phyloP scores from a whole-genome alignment of 2,797 vertebrate genomes.

The Myotis pilosus region DNA sequence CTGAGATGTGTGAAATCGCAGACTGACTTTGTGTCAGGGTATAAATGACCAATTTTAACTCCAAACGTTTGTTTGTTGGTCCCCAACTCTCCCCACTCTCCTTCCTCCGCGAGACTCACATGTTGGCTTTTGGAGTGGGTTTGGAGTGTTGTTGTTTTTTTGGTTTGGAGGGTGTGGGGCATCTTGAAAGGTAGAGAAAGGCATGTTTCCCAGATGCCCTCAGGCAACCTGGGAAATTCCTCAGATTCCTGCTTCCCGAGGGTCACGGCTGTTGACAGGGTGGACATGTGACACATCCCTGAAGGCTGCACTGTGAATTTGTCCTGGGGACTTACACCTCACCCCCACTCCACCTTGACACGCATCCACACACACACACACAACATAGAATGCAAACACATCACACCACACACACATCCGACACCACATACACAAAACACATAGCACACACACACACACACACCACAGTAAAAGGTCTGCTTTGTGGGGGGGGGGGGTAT shows the following conservation, averaged over 20 bases:
- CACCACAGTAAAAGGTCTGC: neutral
- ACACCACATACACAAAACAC: neutral
- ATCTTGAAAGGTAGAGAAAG: constrained; percentile 6
- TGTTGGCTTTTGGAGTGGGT: neutral
- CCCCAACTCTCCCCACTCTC: neutral
- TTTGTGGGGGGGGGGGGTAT: neutral
- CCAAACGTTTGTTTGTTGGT: neutral
- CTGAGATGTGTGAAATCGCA: neutral
- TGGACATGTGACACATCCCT: constrained; percentile 4
- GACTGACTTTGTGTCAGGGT: neutral
- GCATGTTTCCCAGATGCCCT: constrained; percentile 9
- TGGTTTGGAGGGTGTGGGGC: neutral
- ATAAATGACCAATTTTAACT: neutral
- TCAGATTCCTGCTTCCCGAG: constrained; percentile 59
- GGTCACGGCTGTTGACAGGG: neutral
- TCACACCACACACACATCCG: neutral
- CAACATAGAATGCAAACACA: neutral
- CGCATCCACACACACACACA: neutral
- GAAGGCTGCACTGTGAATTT: neutral
- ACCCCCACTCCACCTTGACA: neutral
- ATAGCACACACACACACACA: neutral
- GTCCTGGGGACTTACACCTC: neutral
- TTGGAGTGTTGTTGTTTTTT: neutral
- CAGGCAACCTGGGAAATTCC: constrained; percentile 64
- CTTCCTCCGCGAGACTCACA: rapidly evolving